Base-by-base conservation (phyloP, 2,888 invertebrate genomes). In the Sinopyrophorus schimmeli region DNA sequence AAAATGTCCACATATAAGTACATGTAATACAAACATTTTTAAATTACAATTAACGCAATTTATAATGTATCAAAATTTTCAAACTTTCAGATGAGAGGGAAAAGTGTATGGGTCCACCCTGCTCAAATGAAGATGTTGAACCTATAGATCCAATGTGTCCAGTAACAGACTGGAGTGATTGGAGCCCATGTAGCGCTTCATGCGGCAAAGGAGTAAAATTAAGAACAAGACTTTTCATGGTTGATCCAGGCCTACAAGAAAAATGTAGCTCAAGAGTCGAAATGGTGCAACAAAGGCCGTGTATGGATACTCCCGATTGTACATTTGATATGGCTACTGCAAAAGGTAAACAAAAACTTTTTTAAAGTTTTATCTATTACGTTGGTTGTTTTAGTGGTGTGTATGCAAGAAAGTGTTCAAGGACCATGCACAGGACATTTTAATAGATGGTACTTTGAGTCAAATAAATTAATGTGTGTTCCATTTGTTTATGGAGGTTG, bases 361-460 rank as follows among this genome's bases (percentile, higher is more conserved):
- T 34, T 11, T 43, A 5, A 16, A 5, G 4, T 11, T 24, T 23
- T 34, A 34, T 23, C 34, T 24, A 7, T 43, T 39, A 26, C 4
- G 9, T 43, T 9, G 4, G 18, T 18, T 12, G 6, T 63, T 68
- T 5, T 62, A 92, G 92, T 87, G 63, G 87, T 92, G 41, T 96
- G 95, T 68, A 84, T 86, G 80, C 83, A 89, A 70, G 77, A 81
- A 11, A 78, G 83, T 15, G 88, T 91, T 59, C 74, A 76, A 16
- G 98, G 97, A 1, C 92, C 92, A 1, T 98, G 98, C 71, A 82
- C 89, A 46, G 95, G 92, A 0, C 80, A 82, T 64, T 93, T 90
- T 74, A 83, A 84, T 61, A 83, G 96, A 46, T 99, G 92, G 87
- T 86, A 89, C 55, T 99, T 88, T 77, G 86, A 89, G 66, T 71